Base-by-base conservation (phyloP, 2,113 vertebrate species). In the Eulemur rufifrons region DNA sequence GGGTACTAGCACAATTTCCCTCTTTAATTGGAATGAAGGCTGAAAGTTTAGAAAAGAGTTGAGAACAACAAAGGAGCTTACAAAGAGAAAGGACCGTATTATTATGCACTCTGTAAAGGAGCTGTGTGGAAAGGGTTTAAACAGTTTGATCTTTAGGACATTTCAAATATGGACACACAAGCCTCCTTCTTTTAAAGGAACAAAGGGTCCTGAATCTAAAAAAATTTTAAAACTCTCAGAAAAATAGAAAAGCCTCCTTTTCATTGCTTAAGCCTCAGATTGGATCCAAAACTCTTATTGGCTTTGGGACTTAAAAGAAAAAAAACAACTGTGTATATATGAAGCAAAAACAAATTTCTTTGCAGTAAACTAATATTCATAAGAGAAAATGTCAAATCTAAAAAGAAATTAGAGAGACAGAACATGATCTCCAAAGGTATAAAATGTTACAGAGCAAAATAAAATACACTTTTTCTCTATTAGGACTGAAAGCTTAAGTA, bases 181-280 rank as follows among this genome's bases (percentile, higher is more conserved):
- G 77, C 56, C 29, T 56, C 34, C 77, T 74, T 71, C 77, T 86
- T 77, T 59, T 42, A 86, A 91, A 94, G 50, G 29, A 47, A 94
- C n/a, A 92, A 91, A 69, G 68, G 11, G 32, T n/a, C 9, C 45
- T 76, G 61, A 93, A 83, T 27, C 68, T 5, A 56, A 93, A 52
- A 71, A 47, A 23, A 66, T 63, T 56, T 63, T 52, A 76, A 63
- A 61, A 8, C 23, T 20, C 25, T 73, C 63, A 71, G 37, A 29
- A 74, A 76, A 87, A 66, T n/a, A 94, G 52, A 87, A 98, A 95
- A 94, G 61, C 6, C 50, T 86, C 21, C 64, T 91, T 91, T 90
- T 89, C 52, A 77, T 8, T 92, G 23, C 56, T 64, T 89, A 84
- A 80, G 37, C 25, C 82, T 13, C 32, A 91, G 42, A 88, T 14